phyloP scores from a whole-genome alignment of 2,797 vertebrate genomes.

The Acomys russatus region DNA sequence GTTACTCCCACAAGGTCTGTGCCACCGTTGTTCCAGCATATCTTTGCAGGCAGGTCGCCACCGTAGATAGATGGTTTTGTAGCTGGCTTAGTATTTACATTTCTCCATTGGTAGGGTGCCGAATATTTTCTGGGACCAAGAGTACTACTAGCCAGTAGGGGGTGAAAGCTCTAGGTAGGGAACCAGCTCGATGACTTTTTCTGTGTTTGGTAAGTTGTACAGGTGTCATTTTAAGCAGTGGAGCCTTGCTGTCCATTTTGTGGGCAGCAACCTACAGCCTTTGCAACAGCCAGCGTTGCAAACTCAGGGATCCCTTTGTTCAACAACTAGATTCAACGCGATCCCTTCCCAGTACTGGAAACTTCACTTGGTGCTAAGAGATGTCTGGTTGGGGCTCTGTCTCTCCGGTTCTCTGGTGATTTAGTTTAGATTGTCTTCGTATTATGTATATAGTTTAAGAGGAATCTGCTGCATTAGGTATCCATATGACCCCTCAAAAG shows the following conservation, averaged over 20 bases:
- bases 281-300: not conserved
- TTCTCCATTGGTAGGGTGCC: not conserved
- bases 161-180: not conserved
- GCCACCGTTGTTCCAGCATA: not conserved
- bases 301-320: not conserved
- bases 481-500: not conserved
- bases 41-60: not conserved
- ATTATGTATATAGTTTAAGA: not conserved
- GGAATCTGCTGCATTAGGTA: not conserved
- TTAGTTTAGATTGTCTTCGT: not conserved
- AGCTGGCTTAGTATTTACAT: not conserved
- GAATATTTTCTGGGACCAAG: not conserved
- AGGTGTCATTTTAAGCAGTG: not conserved
- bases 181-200: not conserved
- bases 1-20: not conserved
- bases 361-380: not conserved
- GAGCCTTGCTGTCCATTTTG: not conserved
- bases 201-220: not conserved
- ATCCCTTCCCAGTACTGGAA: not conserved
- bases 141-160: not conserved
- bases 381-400: not conserved
- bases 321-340: not conserved
- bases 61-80: not conserved
- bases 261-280: no score
- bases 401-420: not conserved